phyloP scores from a whole-genome alignment of 1,140 invertebrate species.

The Drosophila orosa region DNA sequence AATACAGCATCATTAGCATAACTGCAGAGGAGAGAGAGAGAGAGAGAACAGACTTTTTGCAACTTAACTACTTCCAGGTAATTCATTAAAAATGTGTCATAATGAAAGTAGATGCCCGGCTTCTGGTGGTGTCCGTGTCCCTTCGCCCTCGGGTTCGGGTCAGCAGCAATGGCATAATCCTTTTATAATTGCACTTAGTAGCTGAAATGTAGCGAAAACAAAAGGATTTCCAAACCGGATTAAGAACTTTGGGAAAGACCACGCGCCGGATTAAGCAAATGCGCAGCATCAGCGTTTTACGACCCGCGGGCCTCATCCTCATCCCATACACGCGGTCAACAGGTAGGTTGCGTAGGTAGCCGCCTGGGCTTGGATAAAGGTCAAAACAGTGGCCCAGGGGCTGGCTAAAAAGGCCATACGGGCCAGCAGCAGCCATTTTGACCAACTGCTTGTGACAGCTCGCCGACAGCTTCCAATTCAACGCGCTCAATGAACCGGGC shows the following conservation, averaged over 20 bases:
- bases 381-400: constrained; percentile 42
- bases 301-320: constrained; percentile 14
- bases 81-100: constrained; percentile 72
- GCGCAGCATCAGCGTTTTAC: constrained; percentile 73
- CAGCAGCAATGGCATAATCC: constrained; percentile 72
- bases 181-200: constrained; percentile 81
- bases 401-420: constrained; percentile 29
- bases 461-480: constrained; percentile 75
- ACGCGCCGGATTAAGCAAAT: constrained; percentile 80
- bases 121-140: constrained; percentile 3
- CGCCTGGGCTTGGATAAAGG: constrained; percentile 41
- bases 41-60: constrained; percentile 33
- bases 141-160: constrained; percentile 18
- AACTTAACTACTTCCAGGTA: constrained; percentile 72
- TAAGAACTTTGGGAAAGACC: constrained; percentile 76
- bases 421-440: constrained; percentile 25
- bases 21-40: constrained; percentile 6
- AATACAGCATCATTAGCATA: constrained; percentile 45
- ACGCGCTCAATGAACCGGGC: constrained; percentile 56
- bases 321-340: constrained; percentile 2
- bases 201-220: constrained; percentile 71
- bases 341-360: constrained; percentile 21
- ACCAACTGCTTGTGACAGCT: constrained; percentile 61
- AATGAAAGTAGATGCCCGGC: constrained; percentile 46
- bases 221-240: constrained; percentile 71